Evolutionary conservation across 1,140 invertebrate species (phyloP).

Genomic region (Hestina assimilis): DNA sequence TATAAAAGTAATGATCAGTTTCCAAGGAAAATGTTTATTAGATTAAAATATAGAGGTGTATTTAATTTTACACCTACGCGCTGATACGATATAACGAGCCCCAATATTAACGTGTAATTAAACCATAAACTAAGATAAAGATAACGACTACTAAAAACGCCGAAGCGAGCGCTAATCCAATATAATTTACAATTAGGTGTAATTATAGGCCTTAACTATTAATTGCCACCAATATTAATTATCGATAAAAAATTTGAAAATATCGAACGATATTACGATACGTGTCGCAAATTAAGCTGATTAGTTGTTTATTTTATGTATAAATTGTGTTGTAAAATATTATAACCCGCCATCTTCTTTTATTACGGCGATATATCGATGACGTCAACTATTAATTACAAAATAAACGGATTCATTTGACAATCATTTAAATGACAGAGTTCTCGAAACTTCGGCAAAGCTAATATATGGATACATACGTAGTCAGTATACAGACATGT

Average conservation of each 20-base stretch:
- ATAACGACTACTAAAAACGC: slow-evolving; percentile 45
- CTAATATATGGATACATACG: slow-evolving; percentile 32
- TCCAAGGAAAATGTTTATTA: slow-evolving; percentile 43
- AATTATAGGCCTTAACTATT: slow-evolving; percentile 58
- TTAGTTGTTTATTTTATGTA: slow-evolving; percentile 34
- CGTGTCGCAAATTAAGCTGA: slow-evolving; percentile 49
- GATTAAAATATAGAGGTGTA: slow-evolving; percentile 39
- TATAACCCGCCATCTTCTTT: slow-evolving; percentile 26
- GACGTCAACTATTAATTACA: slow-evolving; percentile 31
- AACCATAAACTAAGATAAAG: slow-evolving; percentile 71
- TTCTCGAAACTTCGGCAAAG: slow-evolving; percentile 8
- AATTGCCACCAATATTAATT: slow-evolving; percentile 73
- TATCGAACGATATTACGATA: slow-evolving; percentile 42
- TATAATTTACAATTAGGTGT: slow-evolving; percentile 70
- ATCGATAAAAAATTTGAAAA: slow-evolving; percentile 55
- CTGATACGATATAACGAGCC: slow-evolving; percentile 44
- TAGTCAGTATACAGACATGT: too few relatives aligned
- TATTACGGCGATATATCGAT: slow-evolving; percentile 25
- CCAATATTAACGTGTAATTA: slow-evolving; percentile 67
- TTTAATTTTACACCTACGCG: slow-evolving; percentile 48
- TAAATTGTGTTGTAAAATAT: slow-evolving; percentile 37
- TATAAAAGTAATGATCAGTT: slow-evolving; percentile 12
- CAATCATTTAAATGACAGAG: too few relatives aligned
- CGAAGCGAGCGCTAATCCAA: slow-evolving; percentile 55
- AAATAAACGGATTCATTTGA: slow-evolving; percentile 24